Evolutionary conservation across 1,140 invertebrate species (phyloP).

Genomic region (Steinernema feltiae): DNA sequence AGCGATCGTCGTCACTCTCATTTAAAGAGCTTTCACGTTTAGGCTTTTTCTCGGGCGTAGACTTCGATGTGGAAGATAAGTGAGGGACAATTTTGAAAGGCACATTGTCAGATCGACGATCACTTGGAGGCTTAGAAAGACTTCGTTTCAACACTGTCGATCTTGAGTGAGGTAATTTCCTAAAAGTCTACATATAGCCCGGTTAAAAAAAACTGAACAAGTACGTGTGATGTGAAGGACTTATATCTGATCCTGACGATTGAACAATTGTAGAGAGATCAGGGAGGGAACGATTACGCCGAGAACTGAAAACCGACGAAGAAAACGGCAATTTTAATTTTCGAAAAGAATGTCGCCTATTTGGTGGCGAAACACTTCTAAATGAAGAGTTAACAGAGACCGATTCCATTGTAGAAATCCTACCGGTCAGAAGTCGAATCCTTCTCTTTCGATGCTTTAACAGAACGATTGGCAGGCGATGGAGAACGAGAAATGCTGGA

Average conservation of each 20-base stretch:
- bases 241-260: neutral
- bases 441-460: neutral
- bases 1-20: constrained; percentile 29
- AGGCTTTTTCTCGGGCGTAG: neutral
- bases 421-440: neutral
- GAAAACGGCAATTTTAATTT: constrained; percentile 47
- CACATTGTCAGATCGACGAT: neutral
- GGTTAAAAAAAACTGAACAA: neutral
- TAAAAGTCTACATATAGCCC: neutral
- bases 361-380: constrained; percentile 17
- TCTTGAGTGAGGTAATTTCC: neutral
- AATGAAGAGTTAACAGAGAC: no score
- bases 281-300: constrained; percentile 43
- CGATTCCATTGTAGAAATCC: neutral
- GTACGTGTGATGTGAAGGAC: neutral
- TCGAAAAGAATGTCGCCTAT: constrained; percentile 14
- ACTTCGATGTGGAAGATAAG: neutral
- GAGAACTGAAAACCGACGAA: constrained; percentile 46
- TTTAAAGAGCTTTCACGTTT: neutral
- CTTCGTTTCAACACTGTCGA: neutral
- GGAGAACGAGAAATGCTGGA: constrained; percentile 10
- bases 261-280: constrained; percentile 36
- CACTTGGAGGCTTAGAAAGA: neutral
- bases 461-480: neutral
- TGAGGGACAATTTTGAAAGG: neutral